phyloP scores from a whole-genome alignment of 2,113 vertebrate species.

The Laticauda laticaudata region DNA sequence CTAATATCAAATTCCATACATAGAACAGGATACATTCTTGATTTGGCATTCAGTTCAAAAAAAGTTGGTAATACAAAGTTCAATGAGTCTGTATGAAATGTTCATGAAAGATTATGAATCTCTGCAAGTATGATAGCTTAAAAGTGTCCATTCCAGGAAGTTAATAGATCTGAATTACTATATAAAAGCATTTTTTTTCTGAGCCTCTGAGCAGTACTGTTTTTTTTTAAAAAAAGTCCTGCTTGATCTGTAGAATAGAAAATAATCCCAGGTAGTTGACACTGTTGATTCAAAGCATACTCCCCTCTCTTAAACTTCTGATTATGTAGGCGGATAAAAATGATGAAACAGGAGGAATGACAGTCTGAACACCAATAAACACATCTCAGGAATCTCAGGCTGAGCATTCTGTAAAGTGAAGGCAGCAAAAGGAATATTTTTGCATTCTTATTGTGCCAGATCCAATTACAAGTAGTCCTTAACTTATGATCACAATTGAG shows the following conservation, averaged over 20 bases:
- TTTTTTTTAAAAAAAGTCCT: neutral
- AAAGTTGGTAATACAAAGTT: neutral
- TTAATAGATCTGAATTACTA: neutral
- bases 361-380: neutral
- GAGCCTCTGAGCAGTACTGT: neutral
- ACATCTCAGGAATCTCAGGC: neutral
- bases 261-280: neutral
- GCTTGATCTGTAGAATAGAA: neutral
- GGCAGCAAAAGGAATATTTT: neutral
- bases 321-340: neutral
- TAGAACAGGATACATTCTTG: neutral
- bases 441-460: neutral
- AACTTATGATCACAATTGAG: no score
- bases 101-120: neutral
- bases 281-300: neutral
- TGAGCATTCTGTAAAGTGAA: neutral
- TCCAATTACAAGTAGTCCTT: neutral
- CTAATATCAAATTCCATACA: neutral
- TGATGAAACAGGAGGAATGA: neutral
- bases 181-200: neutral
- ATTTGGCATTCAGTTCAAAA: neutral
- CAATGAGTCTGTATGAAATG: neutral
- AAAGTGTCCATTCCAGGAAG: neutral
- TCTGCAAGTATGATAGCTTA: neutral
- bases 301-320: neutral